Evolutionary conservation across 1,140 invertebrate genomes (phyloP).

Genomic region (Heliconius himera): DNA sequence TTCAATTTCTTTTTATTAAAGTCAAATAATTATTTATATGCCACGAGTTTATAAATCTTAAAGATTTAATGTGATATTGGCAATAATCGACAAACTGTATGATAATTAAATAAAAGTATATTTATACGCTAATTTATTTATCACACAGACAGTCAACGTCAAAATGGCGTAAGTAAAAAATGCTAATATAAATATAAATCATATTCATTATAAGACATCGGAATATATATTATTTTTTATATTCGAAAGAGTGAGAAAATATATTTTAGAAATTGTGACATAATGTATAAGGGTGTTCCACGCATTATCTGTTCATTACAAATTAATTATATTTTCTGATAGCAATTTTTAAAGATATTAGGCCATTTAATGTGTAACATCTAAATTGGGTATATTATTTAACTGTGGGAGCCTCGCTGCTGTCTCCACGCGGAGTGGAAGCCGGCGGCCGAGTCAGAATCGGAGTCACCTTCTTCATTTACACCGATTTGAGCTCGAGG

Average conservation of each 20-base stretch:
- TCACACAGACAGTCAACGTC: background rate
- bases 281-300: too few relatives aligned
- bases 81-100: background rate
- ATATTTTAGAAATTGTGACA: background rate
- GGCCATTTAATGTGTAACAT: background rate
- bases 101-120: too few relatives aligned
- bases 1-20: background rate
- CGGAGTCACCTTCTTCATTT: constrained; percentile 63
- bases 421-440: constrained; percentile 71
- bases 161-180: background rate
- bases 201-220: too few relatives aligned
- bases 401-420: constrained; percentile 57
- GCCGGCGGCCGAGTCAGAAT: constrained; percentile 69
- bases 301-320: too few relatives aligned
- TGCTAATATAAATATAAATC: too few relatives aligned
- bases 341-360: background rate
- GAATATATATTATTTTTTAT: too few relatives aligned
- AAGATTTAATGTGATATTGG: background rate
- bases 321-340: too few relatives aligned
- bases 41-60: background rate
- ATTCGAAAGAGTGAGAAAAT: background rate
- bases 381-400: background rate
- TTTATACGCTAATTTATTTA: background rate
- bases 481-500: constrained; percentile 66
- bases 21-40: background rate